Conservation (phyloP, 2,113 vertebrate species). For the Phrynocephalus versicolor region DNA sequence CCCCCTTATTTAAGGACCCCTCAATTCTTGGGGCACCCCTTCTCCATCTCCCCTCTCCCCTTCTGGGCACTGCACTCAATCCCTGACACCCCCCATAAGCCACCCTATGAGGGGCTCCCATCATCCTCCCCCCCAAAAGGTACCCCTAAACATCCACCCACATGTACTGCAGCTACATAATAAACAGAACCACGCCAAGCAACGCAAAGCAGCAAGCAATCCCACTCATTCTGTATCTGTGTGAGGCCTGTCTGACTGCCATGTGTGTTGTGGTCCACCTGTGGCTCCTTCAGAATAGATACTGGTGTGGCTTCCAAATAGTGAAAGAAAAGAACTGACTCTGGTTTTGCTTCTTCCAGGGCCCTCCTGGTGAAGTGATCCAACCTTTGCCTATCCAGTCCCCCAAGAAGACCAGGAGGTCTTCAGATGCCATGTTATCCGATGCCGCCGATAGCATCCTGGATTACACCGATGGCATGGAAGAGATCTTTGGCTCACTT, state of each 20-base stretch:
- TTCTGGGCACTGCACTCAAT: too few species aligned
- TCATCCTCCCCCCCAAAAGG: too few species aligned
- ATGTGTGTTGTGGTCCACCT: neutral
- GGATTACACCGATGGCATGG: constrained; percentile 94
- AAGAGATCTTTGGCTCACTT: constrained; percentile 93
- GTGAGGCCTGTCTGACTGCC: neutral
- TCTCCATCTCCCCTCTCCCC: too few species aligned
- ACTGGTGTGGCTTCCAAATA: constrained; percentile 11
- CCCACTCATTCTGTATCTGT: neutral
- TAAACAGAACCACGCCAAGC: too few species aligned
- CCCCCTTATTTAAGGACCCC: too few species aligned
- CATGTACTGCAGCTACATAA: too few species aligned
- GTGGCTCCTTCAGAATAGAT: neutral
- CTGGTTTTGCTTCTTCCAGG: constrained; percentile 71
- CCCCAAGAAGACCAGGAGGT: constrained; percentile 89
- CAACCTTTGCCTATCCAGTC: constrained; percentile 92
- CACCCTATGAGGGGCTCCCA: too few species aligned
- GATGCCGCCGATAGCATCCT: constrained; percentile 83
- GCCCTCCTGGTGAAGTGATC: constrained; percentile 94
- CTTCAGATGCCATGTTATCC: constrained; percentile 82
- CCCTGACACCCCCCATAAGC: too few species aligned
- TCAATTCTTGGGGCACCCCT: too few species aligned
- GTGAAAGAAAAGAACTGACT: constrained; percentile 16
- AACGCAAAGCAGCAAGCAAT: neutral
- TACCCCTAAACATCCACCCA: too few species aligned